phyloP scores from a whole-genome alignment of 2,113 vertebrate genomes.

The Gymnocephalus cernua region DNA sequence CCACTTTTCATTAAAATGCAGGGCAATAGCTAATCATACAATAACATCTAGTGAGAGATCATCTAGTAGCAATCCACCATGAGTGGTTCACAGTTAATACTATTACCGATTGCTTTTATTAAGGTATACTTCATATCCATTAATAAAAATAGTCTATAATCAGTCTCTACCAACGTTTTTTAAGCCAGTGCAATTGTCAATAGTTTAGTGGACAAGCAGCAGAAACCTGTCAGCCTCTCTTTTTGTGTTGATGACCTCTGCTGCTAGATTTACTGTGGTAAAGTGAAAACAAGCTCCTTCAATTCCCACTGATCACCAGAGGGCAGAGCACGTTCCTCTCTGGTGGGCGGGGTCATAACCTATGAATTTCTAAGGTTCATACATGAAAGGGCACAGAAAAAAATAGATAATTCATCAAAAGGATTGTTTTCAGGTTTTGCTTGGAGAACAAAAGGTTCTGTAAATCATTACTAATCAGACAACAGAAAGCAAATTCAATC shows the following conservation, averaged over 20 bases:
- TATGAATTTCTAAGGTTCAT: slow-evolving; percentile 52
- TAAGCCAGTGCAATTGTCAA: neutral
- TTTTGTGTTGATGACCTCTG: slow-evolving; percentile 63
- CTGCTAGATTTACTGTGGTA: slow-evolving; percentile 65
- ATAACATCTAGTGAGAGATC: neutral
- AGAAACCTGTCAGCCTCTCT: slow-evolving; percentile 47
- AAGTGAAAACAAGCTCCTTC: slow-evolving; percentile 74
- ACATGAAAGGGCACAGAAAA: slow-evolving; percentile 54
- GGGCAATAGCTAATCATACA: too few species aligned
- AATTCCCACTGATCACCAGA: slow-evolving; percentile 60
- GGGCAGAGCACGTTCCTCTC: slow-evolving; percentile 41
- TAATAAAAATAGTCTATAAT: slow-evolving; percentile 2
- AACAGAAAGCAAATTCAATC: slow-evolving; percentile 75
- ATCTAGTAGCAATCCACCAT: neutral
- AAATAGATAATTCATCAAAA: slow-evolving; percentile 57
- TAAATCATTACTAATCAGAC: slow-evolving; percentile 82
- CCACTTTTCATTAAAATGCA: neutral
- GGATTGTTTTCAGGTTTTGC: slow-evolving; percentile 52
- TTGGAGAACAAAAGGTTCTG: slow-evolving; percentile 65
- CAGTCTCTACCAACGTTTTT: neutral
- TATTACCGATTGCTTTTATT: neutral
- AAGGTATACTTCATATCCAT: neutral
- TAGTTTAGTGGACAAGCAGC: slow-evolving; percentile 40
- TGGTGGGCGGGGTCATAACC: slow-evolving; percentile 53
- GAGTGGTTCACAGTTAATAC: neutral